These are phyloP conservation scores for Drosophila aff. DNA, from an alignment of 1,140 invertebrate genomes.

Conservation along the genomic window DNA sequence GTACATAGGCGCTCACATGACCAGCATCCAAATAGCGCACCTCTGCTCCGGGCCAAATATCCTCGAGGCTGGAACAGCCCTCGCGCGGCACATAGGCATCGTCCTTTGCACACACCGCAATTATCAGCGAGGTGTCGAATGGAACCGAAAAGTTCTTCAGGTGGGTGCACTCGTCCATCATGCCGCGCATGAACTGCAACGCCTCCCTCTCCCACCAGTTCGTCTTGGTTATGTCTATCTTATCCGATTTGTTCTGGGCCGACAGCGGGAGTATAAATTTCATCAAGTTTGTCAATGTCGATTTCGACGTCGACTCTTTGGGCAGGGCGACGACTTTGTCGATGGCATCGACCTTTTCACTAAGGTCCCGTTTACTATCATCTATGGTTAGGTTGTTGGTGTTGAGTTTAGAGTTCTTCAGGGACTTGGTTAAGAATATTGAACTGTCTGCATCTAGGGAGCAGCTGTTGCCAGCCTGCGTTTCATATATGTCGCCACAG, in stretches of 20 bases:
- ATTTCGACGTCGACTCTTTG: constrained; percentile 12
- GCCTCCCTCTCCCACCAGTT: constrained; percentile 91
- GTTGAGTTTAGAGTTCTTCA: constrained; percentile 41
- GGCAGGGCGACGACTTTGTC: constrained; percentile 17
- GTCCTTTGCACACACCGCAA: constrained; percentile 93
- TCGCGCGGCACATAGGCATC: constrained; percentile 97
- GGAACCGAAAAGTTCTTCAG: constrained; percentile 95
- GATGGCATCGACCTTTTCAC: constrained; percentile 23
- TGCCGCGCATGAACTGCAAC: constrained; percentile 97
- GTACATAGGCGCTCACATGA: constrained; percentile 95
- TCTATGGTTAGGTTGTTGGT: constrained; percentile 39
- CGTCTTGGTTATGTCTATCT: constrained; percentile 86
- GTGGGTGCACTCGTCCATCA: constrained; percentile 99
- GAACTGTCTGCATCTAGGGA: constrained; percentile 30
- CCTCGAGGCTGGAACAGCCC: constrained; percentile 91
- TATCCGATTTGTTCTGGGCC: constrained; percentile 49
- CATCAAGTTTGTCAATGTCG: constrained; percentile 80
- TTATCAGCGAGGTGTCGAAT: constrained; percentile 94
- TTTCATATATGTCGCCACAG: constrained; percentile 36
- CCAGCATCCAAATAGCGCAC: constrained; percentile 95
- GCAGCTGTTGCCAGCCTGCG: constrained; percentile 15
- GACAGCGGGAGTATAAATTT: constrained; percentile 67
- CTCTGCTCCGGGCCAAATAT: constrained; percentile 96
- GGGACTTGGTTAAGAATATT: constrained; percentile 59
- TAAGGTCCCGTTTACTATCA: constrained; percentile 30